Conservation (phyloP, 2,797 vertebrate species). For the Schizopygopsis malacanthus region DNA sequence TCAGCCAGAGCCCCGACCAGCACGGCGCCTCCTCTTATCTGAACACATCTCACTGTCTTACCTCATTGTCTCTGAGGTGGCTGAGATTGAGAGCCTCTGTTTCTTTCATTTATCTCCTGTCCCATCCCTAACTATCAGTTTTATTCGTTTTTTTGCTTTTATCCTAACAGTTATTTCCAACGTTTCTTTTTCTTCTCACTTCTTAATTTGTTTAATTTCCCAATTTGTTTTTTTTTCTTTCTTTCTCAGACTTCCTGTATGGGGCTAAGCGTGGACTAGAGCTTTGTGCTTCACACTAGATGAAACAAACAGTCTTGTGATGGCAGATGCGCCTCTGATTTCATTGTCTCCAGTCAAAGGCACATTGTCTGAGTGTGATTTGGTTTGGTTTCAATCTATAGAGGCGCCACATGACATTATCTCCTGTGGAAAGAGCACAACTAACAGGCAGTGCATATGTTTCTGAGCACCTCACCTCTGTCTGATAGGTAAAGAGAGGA, state of each 20-base stretch:
- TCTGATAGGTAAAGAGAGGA: slow-evolving; percentile 7
- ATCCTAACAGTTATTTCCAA: background rate
- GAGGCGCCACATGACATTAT: slow-evolving; percentile 47
- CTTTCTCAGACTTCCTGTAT: background rate
- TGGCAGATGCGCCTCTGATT: slow-evolving; percentile 55
- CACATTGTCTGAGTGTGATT: slow-evolving; percentile 56
- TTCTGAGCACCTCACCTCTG: background rate
- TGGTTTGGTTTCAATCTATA: slow-evolving; percentile 54
- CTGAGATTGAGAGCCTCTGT: slow-evolving; percentile 26
- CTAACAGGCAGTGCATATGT: background rate
- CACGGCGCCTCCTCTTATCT: slow-evolving; percentile 75
- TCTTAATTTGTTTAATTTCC: background rate
- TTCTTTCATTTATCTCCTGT: slow-evolving; percentile 37
- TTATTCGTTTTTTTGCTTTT: background rate
- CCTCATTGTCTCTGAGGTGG: slow-evolving; percentile 62
- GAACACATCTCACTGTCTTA: slow-evolving; percentile 71
- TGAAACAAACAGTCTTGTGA: slow-evolving; percentile 45
- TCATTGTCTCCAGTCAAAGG: slow-evolving; percentile 58
- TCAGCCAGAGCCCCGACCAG: slow-evolving; percentile 68
- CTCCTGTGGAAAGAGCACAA: slow-evolving; percentile 16
- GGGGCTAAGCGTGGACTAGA: background rate
- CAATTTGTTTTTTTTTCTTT: background rate
- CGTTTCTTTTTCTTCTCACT: background rate
- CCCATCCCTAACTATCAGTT: background rate
- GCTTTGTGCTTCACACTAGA: background rate